These are phyloP conservation scores for Lepetodrilus schrolli DNA, from an alignment of 2,888 invertebrate species.

Conservation along the genomic window DNA sequence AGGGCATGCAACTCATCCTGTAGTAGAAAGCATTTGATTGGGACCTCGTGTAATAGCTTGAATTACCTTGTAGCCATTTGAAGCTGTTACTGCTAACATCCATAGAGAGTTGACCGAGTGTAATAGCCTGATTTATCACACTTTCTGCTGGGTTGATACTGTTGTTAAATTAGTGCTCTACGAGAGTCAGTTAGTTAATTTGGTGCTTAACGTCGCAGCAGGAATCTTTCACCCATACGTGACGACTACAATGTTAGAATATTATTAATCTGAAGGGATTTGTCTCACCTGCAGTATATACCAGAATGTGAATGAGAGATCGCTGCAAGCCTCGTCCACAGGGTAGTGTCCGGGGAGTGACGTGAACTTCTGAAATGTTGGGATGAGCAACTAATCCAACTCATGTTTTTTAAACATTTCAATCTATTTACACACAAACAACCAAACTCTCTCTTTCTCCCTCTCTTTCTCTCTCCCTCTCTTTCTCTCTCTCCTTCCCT, in stretches of 20 bases:
- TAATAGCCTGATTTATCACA: not conserved
- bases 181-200: too few species aligned
- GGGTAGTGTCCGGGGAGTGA: slow-evolving; percentile 89
- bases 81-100: too few species aligned
- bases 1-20: slow-evolving; percentile 81
- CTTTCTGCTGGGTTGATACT: too few species aligned
- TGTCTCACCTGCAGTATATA: slow-evolving; percentile 90
- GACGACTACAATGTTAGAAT: too few species aligned
- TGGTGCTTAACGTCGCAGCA: too few species aligned
- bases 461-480: too few species aligned
- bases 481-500: too few species aligned
- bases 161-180: too few species aligned
- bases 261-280: too few species aligned
- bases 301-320: slow-evolving; percentile 92
- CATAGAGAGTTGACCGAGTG: not conserved
- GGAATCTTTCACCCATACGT: too few species aligned
- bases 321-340: slow-evolving; percentile 89
- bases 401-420: not conserved
- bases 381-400: not conserved
- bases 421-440: not conserved
- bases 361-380: slow-evolving; percentile 81
- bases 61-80: too few species aligned
- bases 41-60: too few species aligned
- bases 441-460: not conserved
- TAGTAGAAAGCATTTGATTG: slow-evolving; percentile 31